Evolutionary conservation across 2,888 invertebrate genomes (phyloP), one percentile per base, ranked within the genome.

Genomic region (Platynereis dumerilii): DNA sequence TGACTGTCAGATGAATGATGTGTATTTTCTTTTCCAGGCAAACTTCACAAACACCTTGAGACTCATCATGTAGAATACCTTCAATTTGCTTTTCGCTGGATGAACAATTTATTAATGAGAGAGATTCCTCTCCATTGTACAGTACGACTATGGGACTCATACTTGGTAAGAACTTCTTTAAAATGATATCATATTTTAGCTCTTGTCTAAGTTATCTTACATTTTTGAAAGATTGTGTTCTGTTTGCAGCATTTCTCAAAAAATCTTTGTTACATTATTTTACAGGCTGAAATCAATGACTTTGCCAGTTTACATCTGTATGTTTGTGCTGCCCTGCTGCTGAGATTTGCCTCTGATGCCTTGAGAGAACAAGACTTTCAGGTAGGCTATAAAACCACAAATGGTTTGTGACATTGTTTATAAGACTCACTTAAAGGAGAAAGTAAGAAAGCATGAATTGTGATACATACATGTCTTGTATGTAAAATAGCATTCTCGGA

Each of bases 21-120:
- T 57, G 26, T 17, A 5, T 29, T 39, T 45, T 52, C 56, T 2
- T 20, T 24, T 48, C 42, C 58, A 42, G 64, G 71, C 68, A 39
- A 34, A 57, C 88, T 99, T 12, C 96, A 98, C 87, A 90, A 90
- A 75, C 99, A 99, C 85, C 87, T 99, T 60, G 92, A 92, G 81
- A 87, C 88, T 42, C 96, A 99, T 82, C 93, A 93, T 64, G 94
- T 99, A 5, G 97, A 99, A 86, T 99, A 97, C 86, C 89, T 99
- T 54, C 98, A 99, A 86, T 99, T 99, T 86, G 94, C 98, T 0
- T 99, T 99, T 87, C 91, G 99, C 20, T 99, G 99, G 99, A 95
- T 99, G 93, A 99, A 99, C 86, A 99, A 99, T 87, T 88, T 99
- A 62, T 88, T 99, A 67, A 99, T 99, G 75, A 87, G 99, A 70